phyloP scores from a whole-genome alignment of 2,113 vertebrate species.

The Bothrops jararaca region DNA sequence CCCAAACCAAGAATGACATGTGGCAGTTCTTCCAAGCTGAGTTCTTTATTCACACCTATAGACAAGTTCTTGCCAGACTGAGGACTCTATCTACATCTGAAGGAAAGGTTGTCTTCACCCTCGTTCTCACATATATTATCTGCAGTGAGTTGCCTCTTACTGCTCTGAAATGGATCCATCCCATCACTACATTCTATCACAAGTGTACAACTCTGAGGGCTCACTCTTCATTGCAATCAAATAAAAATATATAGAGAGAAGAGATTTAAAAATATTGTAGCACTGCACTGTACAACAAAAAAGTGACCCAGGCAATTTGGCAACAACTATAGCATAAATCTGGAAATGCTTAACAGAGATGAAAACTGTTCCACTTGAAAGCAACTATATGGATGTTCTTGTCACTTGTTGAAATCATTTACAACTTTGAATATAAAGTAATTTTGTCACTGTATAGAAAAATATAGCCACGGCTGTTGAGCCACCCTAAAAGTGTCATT shows the following conservation, averaged over 20 bases:
- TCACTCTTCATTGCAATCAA: slow-evolving; percentile 72
- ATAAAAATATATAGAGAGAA: slow-evolving; percentile 75
- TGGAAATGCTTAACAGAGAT: slow-evolving; percentile 67
- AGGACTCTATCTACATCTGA: background rate
- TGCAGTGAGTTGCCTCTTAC: background rate
- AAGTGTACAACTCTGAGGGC: slow-evolving; percentile 54
- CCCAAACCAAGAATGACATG: background rate
- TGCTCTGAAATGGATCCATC: background rate
- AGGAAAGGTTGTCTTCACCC: background rate
- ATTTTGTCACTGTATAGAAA: slow-evolving; percentile 41
- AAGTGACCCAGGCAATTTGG: slow-evolving; percentile 63
- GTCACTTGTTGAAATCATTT: slow-evolving; percentile 57
- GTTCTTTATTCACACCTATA: background rate
- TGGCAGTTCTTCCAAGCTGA: background rate
- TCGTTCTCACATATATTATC: background rate
- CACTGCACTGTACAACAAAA: slow-evolving; percentile 69
- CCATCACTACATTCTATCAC: background rate
- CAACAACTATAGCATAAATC: slow-evolving; percentile 63
- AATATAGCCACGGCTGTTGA: background rate
- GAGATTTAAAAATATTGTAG: slow-evolving; percentile 64
- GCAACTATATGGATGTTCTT: slow-evolving; percentile 60
- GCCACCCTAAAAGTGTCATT: background rate
- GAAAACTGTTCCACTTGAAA: slow-evolving; percentile 60
- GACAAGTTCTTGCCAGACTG: background rate
- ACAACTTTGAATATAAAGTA: slow-evolving; percentile 62